Evolutionary conservation across 2,113 vertebrate species (phyloP).

Genomic region (Phrynosoma blainvillii): DNA sequence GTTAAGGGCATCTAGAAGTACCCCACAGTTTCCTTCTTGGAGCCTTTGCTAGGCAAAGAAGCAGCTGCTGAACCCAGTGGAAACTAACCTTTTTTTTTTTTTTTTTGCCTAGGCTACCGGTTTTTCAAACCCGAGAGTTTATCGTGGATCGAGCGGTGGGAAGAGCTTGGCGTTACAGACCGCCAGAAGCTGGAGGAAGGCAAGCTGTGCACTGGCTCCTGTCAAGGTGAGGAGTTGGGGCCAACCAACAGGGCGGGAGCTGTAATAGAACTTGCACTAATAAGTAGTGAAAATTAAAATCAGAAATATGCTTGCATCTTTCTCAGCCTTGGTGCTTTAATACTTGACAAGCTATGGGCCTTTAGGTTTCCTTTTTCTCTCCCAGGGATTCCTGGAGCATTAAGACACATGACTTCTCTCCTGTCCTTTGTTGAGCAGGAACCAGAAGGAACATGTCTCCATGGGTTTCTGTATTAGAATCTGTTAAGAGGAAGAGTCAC

Average conservation of each 20-base stretch:
- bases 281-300: no score
- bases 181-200: conserved; percentile 36
- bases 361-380: not conserved
- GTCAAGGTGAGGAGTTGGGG: conserved; percentile 3
- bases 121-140: conserved; percentile 34
- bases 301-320: no score
- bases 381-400: not conserved
- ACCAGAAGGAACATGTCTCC: no score
- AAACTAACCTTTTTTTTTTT: not conserved
- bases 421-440: no score
- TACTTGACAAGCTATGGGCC: not conserved
- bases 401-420: not conserved
- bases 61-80: not conserved
- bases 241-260: no score
- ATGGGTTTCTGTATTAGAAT: no score
- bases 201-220: conserved; percentile 26
- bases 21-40: not conserved
- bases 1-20: not conserved
- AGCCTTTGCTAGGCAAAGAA: no score
- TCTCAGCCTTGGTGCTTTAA: not conserved
- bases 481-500: no score
- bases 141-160: conserved; percentile 31
- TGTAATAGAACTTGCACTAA: no score
- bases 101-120: conserved; percentile 10
- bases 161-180: conserved; percentile 24